Evolutionary conservation across 2,797 vertebrate species (phyloP), one percentile per base, ranked within the genome.

Genomic region (Hirundo rustica): DNA sequence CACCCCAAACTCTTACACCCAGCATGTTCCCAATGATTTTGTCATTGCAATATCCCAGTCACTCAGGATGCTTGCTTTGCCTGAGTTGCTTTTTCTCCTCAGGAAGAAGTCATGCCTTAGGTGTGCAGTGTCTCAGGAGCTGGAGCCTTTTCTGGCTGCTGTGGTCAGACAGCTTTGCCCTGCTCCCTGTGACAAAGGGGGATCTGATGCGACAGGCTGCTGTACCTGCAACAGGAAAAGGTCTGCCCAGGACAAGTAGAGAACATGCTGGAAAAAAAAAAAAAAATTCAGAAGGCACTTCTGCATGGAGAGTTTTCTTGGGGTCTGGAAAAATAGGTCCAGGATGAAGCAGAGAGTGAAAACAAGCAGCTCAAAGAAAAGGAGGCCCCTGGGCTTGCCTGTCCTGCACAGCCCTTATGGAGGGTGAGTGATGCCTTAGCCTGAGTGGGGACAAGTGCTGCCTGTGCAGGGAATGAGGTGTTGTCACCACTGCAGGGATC

Each of bases 91-190:
- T 76, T 71, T 60, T 42, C 38, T 58, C 0, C 0, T 25, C 14
- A 61, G 36, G 60, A 65, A 6, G 34, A 38, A 54, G 55, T 8
- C 0, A 0, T 72, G 40, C 17, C 26, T 19, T 27, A 7, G 23
- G 0, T 26, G 42, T 26, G 38, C 44, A 60, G 32, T 3, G 2
- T 44, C 58, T 70, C 50, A 42, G 70, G 44, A 54, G 0, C 7
- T 40, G 29, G 23, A 21, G 4, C 36, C 38, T 66, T n/a, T 76
- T 18, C 51, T 61, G 58, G 2, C 58, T 42, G 15, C 62, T 65
- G 9, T 2, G 5, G 18, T 45, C 38, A 34, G 54, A 55, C 77
- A 15, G 32, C 23, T 38, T 50, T 42, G 29, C 40, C 7, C 48
- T 29, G 3, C 51, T 70, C 57, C 36, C 27, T 32, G 30, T 71